Base-by-base conservation (phyloP, 1,140 invertebrate genomes). In the Drosophila seguyi region DNA sequence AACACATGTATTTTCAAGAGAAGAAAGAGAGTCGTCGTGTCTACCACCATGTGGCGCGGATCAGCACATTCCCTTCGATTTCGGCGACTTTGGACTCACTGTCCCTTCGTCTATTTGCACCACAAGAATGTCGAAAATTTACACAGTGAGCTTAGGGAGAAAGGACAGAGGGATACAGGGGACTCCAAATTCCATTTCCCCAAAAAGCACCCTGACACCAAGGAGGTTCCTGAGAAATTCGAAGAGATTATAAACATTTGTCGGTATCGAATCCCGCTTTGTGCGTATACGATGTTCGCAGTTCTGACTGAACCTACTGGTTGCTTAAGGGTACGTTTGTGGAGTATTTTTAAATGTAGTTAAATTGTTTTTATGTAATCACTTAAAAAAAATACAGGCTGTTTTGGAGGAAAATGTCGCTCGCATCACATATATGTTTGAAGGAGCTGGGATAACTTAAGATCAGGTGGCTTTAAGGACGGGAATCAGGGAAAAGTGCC, bases 141-240 rank as follows among this genome's bases (percentile, higher is more conserved):
- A 7, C 25, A n/a, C 11, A 69, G 22, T 95, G 96, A 56, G 4
- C 22, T 53, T 45, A 3, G 29, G 8, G 13, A 11, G 14, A 7
- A 16, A 14, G 4, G 36, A 18, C 10, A 7, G 57, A 10, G 2
- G 44, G 31, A 77, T 1, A 36, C 62, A 22, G 16, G 38, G 94
- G 97, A 96, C 11, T 99, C 94, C 88, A 96, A 97, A 91, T 94
- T 99, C n/a, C 98, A 99, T 93, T 97, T 96, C 92, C 93, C 99
- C 56, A 16, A 13, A 14, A 10, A 96, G 97, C n/a, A 94, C 97
- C n/a, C 98, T 98, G 1, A 93, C 95, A 1, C 47, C 5, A 96
- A 94, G 11, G 93, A 94, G 55, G 96, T 97, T 0, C 74, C 97
- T 1, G 96, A 94, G 1, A 94, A 94, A 75, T 96, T 97, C 60